Evolutionary conservation across 2,888 invertebrate species (phyloP), one percentile per base, ranked within the genome.

Genomic region (Polyploca ridens): DNA sequence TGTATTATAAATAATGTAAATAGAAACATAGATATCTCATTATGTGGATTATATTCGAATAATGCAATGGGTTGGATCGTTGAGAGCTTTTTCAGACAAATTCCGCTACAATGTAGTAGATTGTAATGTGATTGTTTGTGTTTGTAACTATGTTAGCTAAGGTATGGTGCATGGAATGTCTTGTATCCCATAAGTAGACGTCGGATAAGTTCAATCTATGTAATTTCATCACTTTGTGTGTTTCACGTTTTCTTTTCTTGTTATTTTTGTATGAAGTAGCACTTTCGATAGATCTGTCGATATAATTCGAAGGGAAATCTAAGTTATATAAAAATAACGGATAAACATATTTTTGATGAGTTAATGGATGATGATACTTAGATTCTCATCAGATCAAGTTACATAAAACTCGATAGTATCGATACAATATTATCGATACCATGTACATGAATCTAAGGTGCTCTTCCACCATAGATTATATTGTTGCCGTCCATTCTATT

Each of bases 1-100:
- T 89, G 85, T 82, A 88, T 75, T 88, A 84, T 77, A 77, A 81
- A 78, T 81, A 82, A 79, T 87, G 83, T 88, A 83, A 78, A 84
- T 81, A 81, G 70, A 73, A 73, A 76, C 71, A 71, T 69, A 73
- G 69, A 67, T 77, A 76, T 81, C 76, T 77, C 76, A 78, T 77
- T 77, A 68, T n/a, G 66, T 64, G 76, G 78, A 41, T 41, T 77
- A 80, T 78, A 71, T 82, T 84, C 78, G 80, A 81, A 81, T 81
- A 78, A 76, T 79, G 78, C 71, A 69, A 77, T 68, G 72, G 78
- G 77, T 87, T 82, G 77, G 79, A 75, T 82, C 79, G 79, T 83
- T 80, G 82, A 86, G 84, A 88, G 87, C 84, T 89, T 88, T 89
- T 86, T 84, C 71, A 76, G 81, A 79, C 74, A 78, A 70, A 72